These are phyloP conservation scores for Phalacrocorax aristotelis DNA, from an alignment of 2,113 vertebrate genomes.

Conservation along the genomic window DNA sequence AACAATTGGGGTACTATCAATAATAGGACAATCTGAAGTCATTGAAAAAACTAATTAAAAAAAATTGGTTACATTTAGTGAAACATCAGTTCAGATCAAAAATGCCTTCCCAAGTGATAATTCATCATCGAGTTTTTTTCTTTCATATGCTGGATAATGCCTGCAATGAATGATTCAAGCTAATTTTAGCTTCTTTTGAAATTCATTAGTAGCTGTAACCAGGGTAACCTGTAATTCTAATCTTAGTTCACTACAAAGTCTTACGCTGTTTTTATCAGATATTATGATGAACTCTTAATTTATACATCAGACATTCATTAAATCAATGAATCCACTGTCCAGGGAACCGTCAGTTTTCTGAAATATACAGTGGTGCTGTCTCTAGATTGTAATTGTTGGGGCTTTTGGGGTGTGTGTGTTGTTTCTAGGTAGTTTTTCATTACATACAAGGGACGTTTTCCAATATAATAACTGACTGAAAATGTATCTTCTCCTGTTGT, in stretches of 20 bases:
- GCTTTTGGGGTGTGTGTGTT: neutral
- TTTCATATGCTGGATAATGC: neutral
- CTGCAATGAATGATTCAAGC: neutral
- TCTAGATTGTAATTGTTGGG: neutral
- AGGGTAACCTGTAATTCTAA: slow-evolving; percentile 4
- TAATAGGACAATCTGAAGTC: neutral
- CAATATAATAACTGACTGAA: neutral
- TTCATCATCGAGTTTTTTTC: neutral
- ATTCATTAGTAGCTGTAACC: neutral
- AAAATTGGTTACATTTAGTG: slow-evolving; percentile 47
- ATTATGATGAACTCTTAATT: neutral
- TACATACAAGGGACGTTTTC: neutral
- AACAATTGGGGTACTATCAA: neutral
- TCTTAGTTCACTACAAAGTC: neutral
- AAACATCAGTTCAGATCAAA: slow-evolving; percentile 16
- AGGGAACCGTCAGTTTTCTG: neutral
- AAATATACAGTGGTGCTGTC: neutral
- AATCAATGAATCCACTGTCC: neutral
- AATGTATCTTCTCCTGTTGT: neutral
- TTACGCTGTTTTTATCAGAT: neutral
- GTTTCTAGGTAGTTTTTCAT: neutral
- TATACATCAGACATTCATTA: neutral
- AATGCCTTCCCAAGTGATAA: slow-evolving; percentile 6
- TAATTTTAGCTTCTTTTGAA: neutral
- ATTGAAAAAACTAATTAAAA: slow-evolving; percentile 43